Conservation (phyloP, 2,797 vertebrate species). For the Eulemur albifrons region DNA sequence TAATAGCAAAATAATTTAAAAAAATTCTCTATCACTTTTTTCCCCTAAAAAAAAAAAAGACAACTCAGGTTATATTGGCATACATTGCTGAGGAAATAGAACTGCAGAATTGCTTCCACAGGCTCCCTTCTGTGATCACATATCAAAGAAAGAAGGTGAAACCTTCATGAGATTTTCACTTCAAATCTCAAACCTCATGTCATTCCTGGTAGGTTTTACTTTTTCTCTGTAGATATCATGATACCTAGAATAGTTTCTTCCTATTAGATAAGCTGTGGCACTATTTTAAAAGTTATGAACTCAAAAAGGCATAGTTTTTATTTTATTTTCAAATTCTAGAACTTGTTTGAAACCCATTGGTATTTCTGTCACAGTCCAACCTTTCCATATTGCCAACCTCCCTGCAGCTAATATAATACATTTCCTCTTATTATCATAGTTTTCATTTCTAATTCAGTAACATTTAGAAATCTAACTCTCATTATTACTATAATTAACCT, state of each 20-base stretch:
- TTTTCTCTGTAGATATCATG: not conserved
- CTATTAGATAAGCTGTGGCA: not conserved
- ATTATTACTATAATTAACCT: not conserved
- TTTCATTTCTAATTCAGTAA: conserved; percentile 40
- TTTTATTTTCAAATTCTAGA: not conserved
- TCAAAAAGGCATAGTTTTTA: not conserved
- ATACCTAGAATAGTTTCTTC: not conserved
- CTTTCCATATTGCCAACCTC: not conserved
- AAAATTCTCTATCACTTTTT: conserved; percentile 64
- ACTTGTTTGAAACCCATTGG: conserved; percentile 63
- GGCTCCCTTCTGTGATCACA: not conserved
- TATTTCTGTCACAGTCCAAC: conserved; percentile 46
- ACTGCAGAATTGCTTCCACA: conserved; percentile 21
- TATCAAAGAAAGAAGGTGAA: not conserved
- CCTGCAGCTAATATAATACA: conserved; percentile 12
- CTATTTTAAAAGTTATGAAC: not conserved
- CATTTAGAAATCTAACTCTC: conserved; percentile 68
- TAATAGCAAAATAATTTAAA: conserved; percentile 47
- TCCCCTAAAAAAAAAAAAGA: not conserved
- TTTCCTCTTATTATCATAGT: not conserved
- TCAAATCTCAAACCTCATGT: not conserved
- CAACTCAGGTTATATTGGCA: conserved; percentile 53
- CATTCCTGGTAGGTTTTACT: not conserved
- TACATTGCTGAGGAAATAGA: conserved; percentile 63
- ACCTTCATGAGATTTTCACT: not conserved